Base-by-base conservation (phyloP, 2,888 invertebrate species). In the Smittia sp. region DNA sequence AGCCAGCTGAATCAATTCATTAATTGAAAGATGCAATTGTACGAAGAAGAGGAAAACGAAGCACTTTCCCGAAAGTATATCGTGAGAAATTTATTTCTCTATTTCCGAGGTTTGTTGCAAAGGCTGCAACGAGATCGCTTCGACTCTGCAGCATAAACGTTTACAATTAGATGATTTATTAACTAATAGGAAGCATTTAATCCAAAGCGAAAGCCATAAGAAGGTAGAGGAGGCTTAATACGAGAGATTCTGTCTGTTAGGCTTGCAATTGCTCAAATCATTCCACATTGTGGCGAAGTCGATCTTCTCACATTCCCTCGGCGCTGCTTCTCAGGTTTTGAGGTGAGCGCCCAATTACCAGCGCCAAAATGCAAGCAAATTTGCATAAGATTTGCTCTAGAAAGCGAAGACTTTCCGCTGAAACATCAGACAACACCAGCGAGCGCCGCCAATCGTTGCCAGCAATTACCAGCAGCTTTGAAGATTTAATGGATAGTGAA, bases 111-210 rank as follows among this genome's bases (percentile, higher is more conserved):
- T 15, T 66, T 11, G 66, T 15, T 62, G 20, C 62, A 62, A 62
- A 32, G 9, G 32, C 46, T 46, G 46, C 46, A 46, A 27, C 9
- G 18, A 9, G 20, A 58, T 58, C 20, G 39, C 39, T 20, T 18
- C 18, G 41, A 39, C 11, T 13, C 13, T 38, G 72, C 72, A 72
- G 54, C 58, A 72, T 39, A 72, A 62, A 72, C 62, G 62, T 62
- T 62, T 72, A 62, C 58, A 72, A 72, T 72, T 72, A 72, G 62
- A 72, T 72, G 72, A 72, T 72, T 72, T 72, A 72, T 72, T 72
- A 72, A 72, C 72, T 72, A 72, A 72, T 72, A 72, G 62, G 72
- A 58, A 72, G 72, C 62, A 72, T 54, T 52, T 72, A 72, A 69
- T 52, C 69, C 54, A 69, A 22, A 18, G 58, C 58, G 22, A 58